Base-by-base conservation (phyloP, 2,113 vertebrate genomes). In the Ammodytes dubius region DNA sequence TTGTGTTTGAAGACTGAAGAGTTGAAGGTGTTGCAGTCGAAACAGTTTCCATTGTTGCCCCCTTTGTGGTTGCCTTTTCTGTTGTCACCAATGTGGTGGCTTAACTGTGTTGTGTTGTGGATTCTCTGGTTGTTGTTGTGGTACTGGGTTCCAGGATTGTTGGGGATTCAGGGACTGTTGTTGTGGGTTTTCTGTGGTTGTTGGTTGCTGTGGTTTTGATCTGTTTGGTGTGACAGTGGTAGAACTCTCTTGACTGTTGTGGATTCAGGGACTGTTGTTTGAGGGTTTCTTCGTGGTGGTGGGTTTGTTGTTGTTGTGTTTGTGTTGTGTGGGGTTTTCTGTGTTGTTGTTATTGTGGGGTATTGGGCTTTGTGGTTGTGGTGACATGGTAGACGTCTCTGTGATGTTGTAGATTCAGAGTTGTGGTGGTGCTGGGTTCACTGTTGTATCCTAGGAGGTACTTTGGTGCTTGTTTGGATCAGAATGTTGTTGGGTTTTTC, bases 101-200 rank as follows among this genome's bases (percentile, higher is more conserved):
- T 7, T 42, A 42, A 15, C 46, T 12, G 66, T 69, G 13, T 7
- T 13, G n/a, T 39, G 7, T 13, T 5, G 13, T 72, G 27, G 27
- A 3, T 12, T 39, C 7, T n/a, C 15, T 2, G 9, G 43, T n/a
- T 39, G 35, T 50, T 61, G 71, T 1, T 5, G 49, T 61, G 7
- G 59, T 63, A 1, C 39, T 4, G 39, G 54, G 3, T 4, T 9
- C 9, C 27, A 27, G 27, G 27, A 27, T 27, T 27, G 27, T 27
- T 27, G 27, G 1, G 27, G 27, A 27, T 81, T 60, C 70, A 19
- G 76, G 65, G 4, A 47, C 45, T 53, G 70, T 61, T 61, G 11
- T 19, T 4, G 65, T 52, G 4, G 76, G n/a, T 8, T 9, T 45
- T 46, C 17, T n/a, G 42, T 57, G 17, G 4, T 4, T 3, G 19